These are phyloP conservation scores for Notechis scutatus DNA, from an alignment of 2,113 vertebrate species.

Conservation along the genomic window DNA sequence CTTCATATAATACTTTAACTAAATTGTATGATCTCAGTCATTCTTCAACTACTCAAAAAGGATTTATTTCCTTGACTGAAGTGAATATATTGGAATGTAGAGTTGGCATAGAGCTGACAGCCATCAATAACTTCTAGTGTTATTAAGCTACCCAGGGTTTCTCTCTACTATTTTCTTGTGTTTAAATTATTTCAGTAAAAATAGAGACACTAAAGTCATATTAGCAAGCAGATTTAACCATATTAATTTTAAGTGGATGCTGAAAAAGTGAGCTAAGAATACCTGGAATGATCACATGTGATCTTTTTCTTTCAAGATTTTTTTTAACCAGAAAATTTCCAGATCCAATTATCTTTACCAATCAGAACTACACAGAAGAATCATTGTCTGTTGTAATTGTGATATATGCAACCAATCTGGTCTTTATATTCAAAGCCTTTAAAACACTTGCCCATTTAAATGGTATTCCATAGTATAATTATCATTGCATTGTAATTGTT, in stretches of 20 bases:
- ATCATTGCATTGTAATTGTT: conserved; percentile 14
- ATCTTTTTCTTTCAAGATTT: conserved; percentile 12
- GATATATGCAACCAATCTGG: conserved; percentile 9
- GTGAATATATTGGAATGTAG: background rate
- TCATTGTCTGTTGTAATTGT: conserved; percentile 17
- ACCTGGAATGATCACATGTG: conserved; percentile 21
- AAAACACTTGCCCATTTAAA: conserved; percentile 19
- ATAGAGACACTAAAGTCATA: conserved; percentile 23
- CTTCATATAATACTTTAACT: background rate
- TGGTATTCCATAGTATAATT: background rate
- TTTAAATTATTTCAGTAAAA: conserved; percentile 49
- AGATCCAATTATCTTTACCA: background rate
- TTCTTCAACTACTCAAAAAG: background rate
- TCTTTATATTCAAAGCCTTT: conserved; percentile 8
- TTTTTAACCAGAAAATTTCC: background rate
- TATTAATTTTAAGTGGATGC: conserved; percentile 36
- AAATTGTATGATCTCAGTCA: background rate
- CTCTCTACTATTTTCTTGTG: conserved; percentile 9
- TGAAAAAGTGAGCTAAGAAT: background rate
- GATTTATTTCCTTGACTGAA: background rate
- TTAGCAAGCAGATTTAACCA: conserved; percentile 24
- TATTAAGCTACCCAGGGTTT: conserved; percentile 26
- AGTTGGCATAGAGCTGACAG: background rate
- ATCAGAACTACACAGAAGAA: conserved; percentile 7
- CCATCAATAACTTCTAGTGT: background rate